Conservation (phyloP, 2,113 vertebrate species). For the Spermophilus dauricus region DNA sequence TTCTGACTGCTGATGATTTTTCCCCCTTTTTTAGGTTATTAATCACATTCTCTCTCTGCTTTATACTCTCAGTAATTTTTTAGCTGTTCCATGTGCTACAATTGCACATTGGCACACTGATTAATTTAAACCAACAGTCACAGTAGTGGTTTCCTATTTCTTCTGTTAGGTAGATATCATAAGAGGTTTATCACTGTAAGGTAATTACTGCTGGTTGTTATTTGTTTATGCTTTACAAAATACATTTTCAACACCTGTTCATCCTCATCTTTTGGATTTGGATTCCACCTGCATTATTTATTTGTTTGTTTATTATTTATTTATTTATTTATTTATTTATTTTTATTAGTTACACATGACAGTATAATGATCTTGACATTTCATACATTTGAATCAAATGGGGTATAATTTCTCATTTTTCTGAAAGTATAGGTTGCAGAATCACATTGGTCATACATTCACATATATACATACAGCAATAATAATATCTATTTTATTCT, state of each 20-base stretch:
- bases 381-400: too few relatives aligned
- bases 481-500: too few relatives aligned
- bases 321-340: too few relatives aligned
- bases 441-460: too few relatives aligned
- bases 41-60: not conserved
- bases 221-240: not conserved
- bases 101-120: not conserved
- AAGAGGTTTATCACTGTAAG: not conserved
- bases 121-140: not conserved
- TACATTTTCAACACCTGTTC: not conserved
- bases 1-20: not conserved
- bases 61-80: not conserved
- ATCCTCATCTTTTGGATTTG: not conserved
- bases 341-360: too few relatives aligned
- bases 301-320: too few relatives aligned
- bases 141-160: not conserved
- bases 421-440: too few relatives aligned
- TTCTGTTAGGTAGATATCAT: not conserved
- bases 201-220: not conserved
- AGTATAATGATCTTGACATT: too few relatives aligned
- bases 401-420: too few relatives aligned
- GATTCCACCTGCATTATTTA: not conserved
- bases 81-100: not conserved
- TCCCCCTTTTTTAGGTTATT: not conserved
- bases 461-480: too few relatives aligned